These are phyloP conservation scores for Brachyhypopomus gauderio DNA, from an alignment of 2,113 vertebrate genomes.

Conservation along the genomic window DNA sequence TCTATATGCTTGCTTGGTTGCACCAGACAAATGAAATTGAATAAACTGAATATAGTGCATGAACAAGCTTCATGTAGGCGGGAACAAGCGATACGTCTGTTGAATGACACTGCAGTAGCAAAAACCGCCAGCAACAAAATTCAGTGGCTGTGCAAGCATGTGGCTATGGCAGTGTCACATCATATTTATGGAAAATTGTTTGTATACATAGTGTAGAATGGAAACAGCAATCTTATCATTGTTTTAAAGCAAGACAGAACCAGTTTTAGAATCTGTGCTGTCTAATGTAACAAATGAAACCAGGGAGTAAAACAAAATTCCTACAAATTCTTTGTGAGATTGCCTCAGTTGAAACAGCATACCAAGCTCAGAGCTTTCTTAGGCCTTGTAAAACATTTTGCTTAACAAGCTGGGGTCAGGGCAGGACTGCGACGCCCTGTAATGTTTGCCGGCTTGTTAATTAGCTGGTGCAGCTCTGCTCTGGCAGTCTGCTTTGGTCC, in stretches of 20 bases:
- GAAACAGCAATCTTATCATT: neutral
- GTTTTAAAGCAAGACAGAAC: neutral
- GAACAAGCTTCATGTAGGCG: neutral
- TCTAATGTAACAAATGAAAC: neutral
- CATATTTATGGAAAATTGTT: no score
- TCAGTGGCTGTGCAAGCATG: neutral
- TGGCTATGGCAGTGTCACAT: no score
- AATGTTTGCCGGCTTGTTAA: neutral
- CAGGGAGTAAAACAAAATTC: neutral
- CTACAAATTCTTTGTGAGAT: neutral
- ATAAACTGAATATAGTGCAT: neutral
- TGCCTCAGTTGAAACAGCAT: neutral
- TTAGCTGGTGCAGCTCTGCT: neutral
- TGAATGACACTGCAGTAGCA: neutral
- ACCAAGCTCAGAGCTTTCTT: neutral
- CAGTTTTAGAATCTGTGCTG: neutral
- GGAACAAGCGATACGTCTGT: neutral
- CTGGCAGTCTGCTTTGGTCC: neutral
- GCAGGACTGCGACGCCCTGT: neutral
- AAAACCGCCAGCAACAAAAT: neutral
- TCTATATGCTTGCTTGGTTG: constrained; percentile 15
- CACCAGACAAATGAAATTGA: neutral
- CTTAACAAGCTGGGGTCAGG: neutral
- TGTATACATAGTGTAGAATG: neutral
- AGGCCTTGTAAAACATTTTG: neutral